These are phyloP conservation scores for Nomada flava DNA, from an alignment of 2,888 invertebrate species.

Conservation along the genomic window DNA sequence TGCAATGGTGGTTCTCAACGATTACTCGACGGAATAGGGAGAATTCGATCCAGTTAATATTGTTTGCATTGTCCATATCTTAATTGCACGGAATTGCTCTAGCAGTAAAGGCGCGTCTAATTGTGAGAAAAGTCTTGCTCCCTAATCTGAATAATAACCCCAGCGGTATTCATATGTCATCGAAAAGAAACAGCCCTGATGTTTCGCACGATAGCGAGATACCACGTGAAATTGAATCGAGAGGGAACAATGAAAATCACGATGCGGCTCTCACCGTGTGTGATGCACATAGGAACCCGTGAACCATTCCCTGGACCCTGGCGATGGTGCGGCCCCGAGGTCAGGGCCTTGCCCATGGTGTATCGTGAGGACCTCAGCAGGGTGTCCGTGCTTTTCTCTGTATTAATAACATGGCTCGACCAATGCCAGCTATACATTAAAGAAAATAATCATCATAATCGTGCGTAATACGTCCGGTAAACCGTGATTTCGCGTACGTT, in stretches of 20 bases:
- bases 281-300: slow-evolving; percentile 57
- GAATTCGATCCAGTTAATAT: too few relatives aligned
- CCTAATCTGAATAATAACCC: background rate
- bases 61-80: too few relatives aligned
- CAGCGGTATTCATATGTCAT: background rate
- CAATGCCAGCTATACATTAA: slow-evolving; percentile 72
- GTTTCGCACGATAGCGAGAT: slow-evolving; percentile 17
- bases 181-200: background rate
- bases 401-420: slow-evolving; percentile 76
- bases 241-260: slow-evolving; percentile 56
- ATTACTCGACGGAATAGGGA: too few relatives aligned
- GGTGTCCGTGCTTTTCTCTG: slow-evolving; percentile 75
- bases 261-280: slow-evolving; percentile 46
- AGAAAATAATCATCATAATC: slow-evolving; percentile 77
- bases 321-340: slow-evolving; percentile 67
- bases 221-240: slow-evolving; percentile 36
- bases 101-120: too few relatives aligned
- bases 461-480: slow-evolving; percentile 74
- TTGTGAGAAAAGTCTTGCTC: too few relatives aligned
- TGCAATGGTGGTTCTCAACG: background rate
- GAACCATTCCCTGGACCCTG: slow-evolving; percentile 56
- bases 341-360: slow-evolving; percentile 76
- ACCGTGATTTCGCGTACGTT: slow-evolving; percentile 64
- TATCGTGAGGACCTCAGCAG: slow-evolving; percentile 79
- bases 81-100: too few relatives aligned